These are phyloP conservation scores for Catocala fraxini DNA, from an alignment of 2,888 invertebrate species.

Conservation along the genomic window DNA sequence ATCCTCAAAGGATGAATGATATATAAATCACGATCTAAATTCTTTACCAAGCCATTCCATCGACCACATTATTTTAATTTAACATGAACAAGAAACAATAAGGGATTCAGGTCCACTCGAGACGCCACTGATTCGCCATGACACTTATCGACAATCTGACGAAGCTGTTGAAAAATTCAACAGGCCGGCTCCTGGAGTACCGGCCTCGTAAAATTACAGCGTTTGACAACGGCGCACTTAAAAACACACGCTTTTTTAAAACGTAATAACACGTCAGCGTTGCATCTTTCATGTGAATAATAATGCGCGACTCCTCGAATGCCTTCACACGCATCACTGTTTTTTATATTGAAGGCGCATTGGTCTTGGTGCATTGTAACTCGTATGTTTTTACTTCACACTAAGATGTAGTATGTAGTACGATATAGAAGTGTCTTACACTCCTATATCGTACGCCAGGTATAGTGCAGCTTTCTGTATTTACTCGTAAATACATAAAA, in stretches of 20 bases:
- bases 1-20: too few species aligned
- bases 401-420: too few species aligned
- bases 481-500: too few species aligned
- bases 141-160: constrained; percentile 40
- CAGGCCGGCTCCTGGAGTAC: constrained; percentile 55
- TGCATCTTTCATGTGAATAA: constrained; percentile 77
- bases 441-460: too few species aligned
- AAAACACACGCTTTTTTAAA: constrained; percentile 58
- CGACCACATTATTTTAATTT: too few species aligned
- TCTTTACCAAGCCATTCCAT: too few species aligned
- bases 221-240: constrained; percentile 55
- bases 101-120: constrained; percentile 15
- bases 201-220: constrained; percentile 60
- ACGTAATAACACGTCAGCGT: constrained; percentile 65
- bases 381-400: too few species aligned
- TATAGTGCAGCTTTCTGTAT: too few species aligned
- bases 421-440: too few species aligned
- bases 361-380: not conserved
- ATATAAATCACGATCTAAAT: too few species aligned
- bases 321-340: not conserved
- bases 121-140: constrained; percentile 29
- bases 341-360: not conserved
- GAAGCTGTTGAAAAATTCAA: constrained; percentile 55
- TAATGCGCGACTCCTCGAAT: constrained; percentile 35
- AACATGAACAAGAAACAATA: constrained; percentile 38